These are phyloP conservation scores for Tetranychus cinnabarinus DNA, from an alignment of 1,140 invertebrate genomes.

Conservation along the genomic window DNA sequence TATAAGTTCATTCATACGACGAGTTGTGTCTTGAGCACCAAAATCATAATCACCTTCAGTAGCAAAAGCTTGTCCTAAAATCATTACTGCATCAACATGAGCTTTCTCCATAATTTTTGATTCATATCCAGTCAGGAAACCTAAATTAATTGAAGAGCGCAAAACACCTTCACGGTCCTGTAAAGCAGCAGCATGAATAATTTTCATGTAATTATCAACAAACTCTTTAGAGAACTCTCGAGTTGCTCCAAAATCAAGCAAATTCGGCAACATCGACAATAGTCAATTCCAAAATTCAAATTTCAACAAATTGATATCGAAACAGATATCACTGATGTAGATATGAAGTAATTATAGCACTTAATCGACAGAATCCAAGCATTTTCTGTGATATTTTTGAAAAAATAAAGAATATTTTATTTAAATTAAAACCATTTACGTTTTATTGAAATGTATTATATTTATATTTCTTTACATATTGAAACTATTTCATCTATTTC, in stretches of 20 bases:
- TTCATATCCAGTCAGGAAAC: slow-evolving; percentile 94
- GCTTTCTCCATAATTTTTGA: slow-evolving; percentile 89
- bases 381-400: too few species aligned
- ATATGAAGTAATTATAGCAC: too few species aligned
- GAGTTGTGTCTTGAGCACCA: slow-evolving; percentile 49
- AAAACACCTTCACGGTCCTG: slow-evolving; percentile 50
- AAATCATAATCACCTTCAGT: slow-evolving; percentile 62
- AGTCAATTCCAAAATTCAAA: too few species aligned
- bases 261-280: slow-evolving; percentile 24
- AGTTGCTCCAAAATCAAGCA: slow-evolving; percentile 93
- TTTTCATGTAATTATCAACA: slow-evolving; percentile 69
- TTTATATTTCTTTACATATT: slow-evolving; percentile 57
- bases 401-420: too few species aligned
- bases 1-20: slow-evolving; percentile 54
- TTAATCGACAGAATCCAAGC: too few species aligned
- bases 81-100: slow-evolving; percentile 83
- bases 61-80: slow-evolving; percentile 73
- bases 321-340: too few species aligned
- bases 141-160: slow-evolving; percentile 56
- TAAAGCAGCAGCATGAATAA: slow-evolving; percentile 68
- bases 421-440: too few species aligned
- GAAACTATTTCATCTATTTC: slow-evolving; percentile 64
- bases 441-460: too few species aligned
- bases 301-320: too few species aligned
- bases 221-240: slow-evolving; percentile 66